Evolutionary conservation across 2,113 vertebrate species (phyloP), one percentile per base, ranked within the genome.

Genomic region (Mobula hypostoma): DNA sequence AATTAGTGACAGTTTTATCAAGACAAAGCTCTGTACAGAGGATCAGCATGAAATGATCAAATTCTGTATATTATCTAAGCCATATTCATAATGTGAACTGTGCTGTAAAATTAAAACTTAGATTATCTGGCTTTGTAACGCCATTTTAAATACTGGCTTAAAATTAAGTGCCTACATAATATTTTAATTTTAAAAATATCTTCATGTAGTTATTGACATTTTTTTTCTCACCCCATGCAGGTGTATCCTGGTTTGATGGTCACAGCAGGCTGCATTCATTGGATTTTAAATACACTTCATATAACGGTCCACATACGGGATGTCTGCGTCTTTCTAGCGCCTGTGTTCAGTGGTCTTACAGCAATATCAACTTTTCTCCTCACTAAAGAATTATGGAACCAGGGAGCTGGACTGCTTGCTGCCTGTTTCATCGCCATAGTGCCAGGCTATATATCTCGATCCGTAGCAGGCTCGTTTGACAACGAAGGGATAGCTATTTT

Each of bases 401-500:
- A 99, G 96, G 99, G 99, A 80, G 99, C 98, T 4, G 99, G 98
- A 92, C 98, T 99, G 95, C 96, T 99, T 97, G 99, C 99, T 94
- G 99, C 99, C 96, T 99, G 99, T 96, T 99, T 99, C 95, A 99
- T 99, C 78, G 99, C 99, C 96, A 99, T 99, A 94, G 99, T 99
- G 63, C 99, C 99, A 36, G 99, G 99, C 94, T 99, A 99, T 95
- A 99, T 99, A 97, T 99, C 99, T 94, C 98, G 98, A 95, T 99
- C 99, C 0, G 99, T 99, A 82, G 99, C 99, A 17, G 99, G 99
- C 95, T 99, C 99, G 2, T 99, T 99, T 95, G 99, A 99, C 97
- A 99, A 99, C 83, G 99, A 99, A 97, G 99, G 99, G 97, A 99
- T 99, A 94, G 99, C 99, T 95, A 99, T 99, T 97, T 99, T 99